Percentiles rank a stretch among this genome's conserved stretches.
Conservation (phyloP, 2,797 vertebrate genomes). For the Cheirogaleus major region DNA sequence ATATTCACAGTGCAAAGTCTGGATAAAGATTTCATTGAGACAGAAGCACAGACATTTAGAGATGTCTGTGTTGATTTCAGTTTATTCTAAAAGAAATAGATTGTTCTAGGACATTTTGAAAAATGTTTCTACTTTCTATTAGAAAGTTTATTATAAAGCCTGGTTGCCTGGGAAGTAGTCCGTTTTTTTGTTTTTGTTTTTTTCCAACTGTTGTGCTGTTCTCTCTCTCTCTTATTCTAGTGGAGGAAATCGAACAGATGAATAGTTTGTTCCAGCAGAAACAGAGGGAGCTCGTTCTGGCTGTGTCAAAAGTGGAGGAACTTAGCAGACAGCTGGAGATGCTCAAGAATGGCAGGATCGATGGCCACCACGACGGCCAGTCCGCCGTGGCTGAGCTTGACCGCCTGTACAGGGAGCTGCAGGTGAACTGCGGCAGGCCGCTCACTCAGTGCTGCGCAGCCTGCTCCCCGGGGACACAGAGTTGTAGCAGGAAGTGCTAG, state of each 20-base stretch:
- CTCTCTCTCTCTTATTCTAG: conserved; percentile 81
- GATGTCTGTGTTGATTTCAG: background rate
- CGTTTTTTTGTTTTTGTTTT: conserved; percentile 52
- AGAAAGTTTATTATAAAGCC: background rate
- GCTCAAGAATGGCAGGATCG: conserved; percentile 91
- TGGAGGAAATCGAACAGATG: conserved; percentile 98
- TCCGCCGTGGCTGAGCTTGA: conserved; percentile 93
- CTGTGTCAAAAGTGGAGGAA: conserved; percentile 93
- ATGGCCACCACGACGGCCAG: conserved; percentile 91
- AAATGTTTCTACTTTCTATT: background rate
- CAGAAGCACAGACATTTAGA: background rate
- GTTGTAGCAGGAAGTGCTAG: background rate
- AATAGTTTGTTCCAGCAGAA: conserved; percentile 96
- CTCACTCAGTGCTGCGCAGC: rapidly evolving
- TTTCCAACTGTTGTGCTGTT: conserved; percentile 75
- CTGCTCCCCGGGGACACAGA: background rate
- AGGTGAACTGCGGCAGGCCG: conserved; percentile 84
- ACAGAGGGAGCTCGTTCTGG: conserved; percentile 94
- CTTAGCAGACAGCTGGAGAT: conserved; percentile 94
- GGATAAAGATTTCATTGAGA: background rate
- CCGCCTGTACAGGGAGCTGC: conserved; percentile 94
- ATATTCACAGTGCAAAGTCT: background rate
- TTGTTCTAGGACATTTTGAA: background rate
- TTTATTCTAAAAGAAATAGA: conserved; percentile 21
- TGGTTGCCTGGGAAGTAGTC: conserved; percentile 71